These are phyloP conservation scores for Horisme vitalbata DNA, from an alignment of 2,888 invertebrate species.

Conservation along the genomic window DNA sequence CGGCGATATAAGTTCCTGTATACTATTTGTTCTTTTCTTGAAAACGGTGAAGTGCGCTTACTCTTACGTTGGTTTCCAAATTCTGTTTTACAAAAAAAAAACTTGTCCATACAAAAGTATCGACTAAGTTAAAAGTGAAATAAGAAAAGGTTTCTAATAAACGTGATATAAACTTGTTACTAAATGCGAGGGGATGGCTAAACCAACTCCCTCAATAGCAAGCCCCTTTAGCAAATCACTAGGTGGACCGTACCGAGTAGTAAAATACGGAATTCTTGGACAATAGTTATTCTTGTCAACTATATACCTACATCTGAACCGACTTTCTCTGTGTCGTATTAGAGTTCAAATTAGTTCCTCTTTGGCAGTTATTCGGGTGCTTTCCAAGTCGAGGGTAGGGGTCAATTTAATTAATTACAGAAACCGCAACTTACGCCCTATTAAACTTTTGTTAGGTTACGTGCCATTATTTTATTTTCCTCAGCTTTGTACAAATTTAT, in stretches of 20 bases:
- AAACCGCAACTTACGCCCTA: slow-evolving; percentile 66
- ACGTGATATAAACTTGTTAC: slow-evolving; percentile 53
- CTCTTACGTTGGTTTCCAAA: too few relatives aligned
- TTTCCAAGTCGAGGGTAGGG: slow-evolving; percentile 60
- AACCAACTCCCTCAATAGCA: slow-evolving; percentile 53
- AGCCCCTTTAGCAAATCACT: slow-evolving; percentile 61
- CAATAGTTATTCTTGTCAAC: slow-evolving; percentile 45
- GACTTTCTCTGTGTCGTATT: slow-evolving; percentile 42
- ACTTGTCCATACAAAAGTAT: too few relatives aligned
- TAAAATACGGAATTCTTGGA: slow-evolving; percentile 64
- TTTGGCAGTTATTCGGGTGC: slow-evolving; percentile 38
- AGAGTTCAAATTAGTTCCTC: slow-evolving; percentile 51
- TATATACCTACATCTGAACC: slow-evolving; percentile 40
- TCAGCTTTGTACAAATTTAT: slow-evolving; percentile 46
- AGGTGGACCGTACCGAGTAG: slow-evolving; percentile 58
- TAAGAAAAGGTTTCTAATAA: slow-evolving; percentile 35
- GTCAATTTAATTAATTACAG: slow-evolving; percentile 74
- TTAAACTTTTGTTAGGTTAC: slow-evolving; percentile 63
- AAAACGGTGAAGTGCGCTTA: too few relatives aligned
- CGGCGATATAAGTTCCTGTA: slow-evolving; percentile 24
- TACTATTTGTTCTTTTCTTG: slow-evolving; percentile 15
- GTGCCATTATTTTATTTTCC: slow-evolving; percentile 57
- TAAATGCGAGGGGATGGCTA: slow-evolving; percentile 45
- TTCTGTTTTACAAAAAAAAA: too few relatives aligned
- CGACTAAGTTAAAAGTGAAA: slow-evolving; percentile 18